Evolutionary conservation across 2,113 vertebrate species (phyloP).

Genomic region (Nibea coibor): DNA sequence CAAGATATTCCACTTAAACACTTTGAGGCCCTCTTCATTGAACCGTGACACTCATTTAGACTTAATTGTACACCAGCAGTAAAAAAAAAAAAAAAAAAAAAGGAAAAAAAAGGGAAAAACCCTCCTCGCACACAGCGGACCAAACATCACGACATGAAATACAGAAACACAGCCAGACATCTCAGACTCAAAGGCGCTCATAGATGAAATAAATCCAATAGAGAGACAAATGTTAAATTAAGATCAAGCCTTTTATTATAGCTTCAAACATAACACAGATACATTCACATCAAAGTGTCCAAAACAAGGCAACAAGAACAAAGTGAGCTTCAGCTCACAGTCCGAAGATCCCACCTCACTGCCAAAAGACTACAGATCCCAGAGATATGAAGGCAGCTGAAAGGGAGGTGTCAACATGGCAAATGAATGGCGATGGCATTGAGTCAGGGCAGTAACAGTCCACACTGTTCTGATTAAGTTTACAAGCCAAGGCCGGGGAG

Average conservation of each 20-base stretch:
- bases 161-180: neutral
- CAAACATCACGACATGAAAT: neutral
- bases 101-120: neutral
- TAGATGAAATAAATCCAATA: conserved; percentile 12
- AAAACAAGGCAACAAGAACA: conserved; percentile 63
- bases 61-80: conserved; percentile 33
- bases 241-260: conserved; percentile 73
- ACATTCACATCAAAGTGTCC: conserved; percentile 63
- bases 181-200: neutral
- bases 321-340: conserved; percentile 17
- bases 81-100: neutral
- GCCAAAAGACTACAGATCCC: conserved; percentile 64
- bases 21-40: conserved; percentile 39
- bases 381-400: conserved; percentile 57
- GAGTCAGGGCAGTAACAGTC: conserved; percentile 24
- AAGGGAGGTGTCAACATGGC: conserved; percentile 10
- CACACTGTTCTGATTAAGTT: neutral
- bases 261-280: conserved; percentile 49
- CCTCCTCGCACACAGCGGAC: neutral
- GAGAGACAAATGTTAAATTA: conserved; percentile 25
- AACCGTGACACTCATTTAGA: conserved; percentile 28
- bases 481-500: neutral
- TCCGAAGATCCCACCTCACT: neutral
- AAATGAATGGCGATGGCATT: conserved; percentile 17
- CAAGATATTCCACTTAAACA: conserved; percentile 57